Evolutionary conservation across 2,888 invertebrate species (phyloP).

Genomic region (Chelonus formosanus): DNA sequence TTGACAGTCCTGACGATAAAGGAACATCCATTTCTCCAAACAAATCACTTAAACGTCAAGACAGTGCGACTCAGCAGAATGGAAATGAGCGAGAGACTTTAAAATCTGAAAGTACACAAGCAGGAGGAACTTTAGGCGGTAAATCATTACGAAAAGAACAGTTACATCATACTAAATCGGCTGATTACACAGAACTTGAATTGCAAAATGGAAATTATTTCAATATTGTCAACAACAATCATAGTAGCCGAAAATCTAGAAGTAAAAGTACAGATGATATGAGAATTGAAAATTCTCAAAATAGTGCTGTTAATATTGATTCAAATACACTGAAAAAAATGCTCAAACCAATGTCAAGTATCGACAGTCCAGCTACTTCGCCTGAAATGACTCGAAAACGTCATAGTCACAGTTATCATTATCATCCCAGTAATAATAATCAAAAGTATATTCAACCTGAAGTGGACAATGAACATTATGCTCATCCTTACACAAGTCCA

Average conservation of each 20-base stretch:
- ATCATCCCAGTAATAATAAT: conserved; percentile 65
- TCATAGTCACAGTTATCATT: conserved; percentile 72
- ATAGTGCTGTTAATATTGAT: conserved; percentile 71
- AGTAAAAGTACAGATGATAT: conserved; percentile 93
- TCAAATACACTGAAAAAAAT: conserved; percentile 90
- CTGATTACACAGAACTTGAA: conserved; percentile 69
- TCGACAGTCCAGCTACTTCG: conserved; percentile 88
- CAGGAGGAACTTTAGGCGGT: conserved; percentile 74
- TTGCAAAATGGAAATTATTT: conserved; percentile 62
- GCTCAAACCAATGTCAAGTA: conserved; percentile 92
- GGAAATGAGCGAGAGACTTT: conserved; percentile 67
- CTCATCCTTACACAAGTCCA: conserved; percentile 56
- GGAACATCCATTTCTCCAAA: conserved; percentile 65
- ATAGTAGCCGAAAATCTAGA: conserved; percentile 73
- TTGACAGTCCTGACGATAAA: conserved; percentile 63
- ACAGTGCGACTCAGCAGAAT: conserved; percentile 57
- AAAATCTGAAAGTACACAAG: conserved; percentile 85
- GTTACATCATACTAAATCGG: conserved; percentile 66
- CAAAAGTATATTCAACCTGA: conserved; percentile 70
- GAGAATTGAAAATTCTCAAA: conserved; percentile 66
- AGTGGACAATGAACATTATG: conserved; percentile 63
- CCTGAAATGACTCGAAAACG: conserved; percentile 88
- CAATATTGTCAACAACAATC: conserved; percentile 63
- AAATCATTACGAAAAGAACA: conserved; percentile 59
- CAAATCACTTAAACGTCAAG: conserved; percentile 68